phyloP scores from a whole-genome alignment of 2,797 vertebrate genomes.

The Rhincodon typus region DNA sequence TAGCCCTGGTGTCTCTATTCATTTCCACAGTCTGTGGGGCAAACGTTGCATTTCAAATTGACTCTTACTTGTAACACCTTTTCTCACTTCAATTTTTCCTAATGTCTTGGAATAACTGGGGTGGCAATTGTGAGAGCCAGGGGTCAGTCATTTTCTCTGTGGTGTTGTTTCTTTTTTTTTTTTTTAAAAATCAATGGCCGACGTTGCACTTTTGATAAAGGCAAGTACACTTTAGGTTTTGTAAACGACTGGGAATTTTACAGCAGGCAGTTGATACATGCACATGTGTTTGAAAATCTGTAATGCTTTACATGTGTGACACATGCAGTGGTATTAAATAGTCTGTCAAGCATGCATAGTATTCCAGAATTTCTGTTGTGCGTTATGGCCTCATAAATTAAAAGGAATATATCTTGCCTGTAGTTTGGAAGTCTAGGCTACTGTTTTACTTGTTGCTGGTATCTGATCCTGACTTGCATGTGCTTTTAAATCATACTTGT shows the following conservation, averaged over 20 bases:
- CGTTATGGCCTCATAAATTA: background rate
- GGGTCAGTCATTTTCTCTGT: background rate
- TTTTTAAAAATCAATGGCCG: background rate
- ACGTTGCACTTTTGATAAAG: background rate
- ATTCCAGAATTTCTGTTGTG: background rate
- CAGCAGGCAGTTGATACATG: background rate
- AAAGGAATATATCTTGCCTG: background rate
- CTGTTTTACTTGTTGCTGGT: constrained; percentile 16
- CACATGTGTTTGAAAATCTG: background rate
- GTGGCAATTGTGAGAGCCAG: no score
- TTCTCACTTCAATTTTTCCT: background rate
- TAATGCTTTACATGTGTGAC: background rate
- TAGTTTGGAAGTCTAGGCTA: background rate
- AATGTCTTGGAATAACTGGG: background rate
- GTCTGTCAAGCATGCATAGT: background rate
- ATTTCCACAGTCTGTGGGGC: background rate
- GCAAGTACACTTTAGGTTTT: background rate
- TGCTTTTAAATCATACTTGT: background rate
- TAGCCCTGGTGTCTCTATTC: no score
- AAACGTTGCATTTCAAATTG: background rate
- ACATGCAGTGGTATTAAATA: background rate
- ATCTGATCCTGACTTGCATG: no score
- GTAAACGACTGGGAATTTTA: background rate
- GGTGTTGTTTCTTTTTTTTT: no score
- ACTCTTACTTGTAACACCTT: background rate